A percentile compares a stretch with the other conserved stretches of the same genome.
Conservation (phyloP, 2,888 invertebrate species). For the Machimus atricapillus region DNA sequence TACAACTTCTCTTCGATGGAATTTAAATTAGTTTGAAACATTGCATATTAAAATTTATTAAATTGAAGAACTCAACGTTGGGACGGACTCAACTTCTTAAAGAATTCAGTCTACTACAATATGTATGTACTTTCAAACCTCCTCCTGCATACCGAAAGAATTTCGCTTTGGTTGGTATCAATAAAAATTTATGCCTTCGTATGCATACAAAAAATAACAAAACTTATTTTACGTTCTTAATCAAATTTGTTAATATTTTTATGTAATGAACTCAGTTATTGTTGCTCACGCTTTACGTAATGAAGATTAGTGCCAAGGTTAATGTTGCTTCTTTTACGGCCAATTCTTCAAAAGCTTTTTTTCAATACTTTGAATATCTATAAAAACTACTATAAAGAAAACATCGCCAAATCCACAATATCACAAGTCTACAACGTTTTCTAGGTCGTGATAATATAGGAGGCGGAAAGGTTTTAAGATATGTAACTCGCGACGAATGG, state of each 20-base stretch:
- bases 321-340: neutral
- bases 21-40: too few species aligned
- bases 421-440: slow-evolving; percentile 38
- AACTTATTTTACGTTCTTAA: neutral
- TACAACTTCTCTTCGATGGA: too few species aligned
- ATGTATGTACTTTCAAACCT: too few species aligned
- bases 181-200: too few species aligned
- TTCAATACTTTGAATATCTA: neutral
- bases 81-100: too few species aligned
- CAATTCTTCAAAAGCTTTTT: neutral
- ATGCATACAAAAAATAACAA: too few species aligned
- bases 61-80: too few species aligned
- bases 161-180: too few species aligned
- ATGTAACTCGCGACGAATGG: slow-evolving; percentile 71
- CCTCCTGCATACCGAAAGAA: too few species aligned
- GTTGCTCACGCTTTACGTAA: neutral
- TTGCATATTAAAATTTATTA: too few species aligned
- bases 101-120: too few species aligned
- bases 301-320: neutral
- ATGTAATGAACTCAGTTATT: neutral
- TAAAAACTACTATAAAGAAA: neutral
- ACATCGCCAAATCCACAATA: neutral
- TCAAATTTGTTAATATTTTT: neutral
- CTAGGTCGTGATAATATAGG: slow-evolving; percentile 48
- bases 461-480: slow-evolving; percentile 62